A percentile compares a stretch with the other conserved stretches of the same genome.
phyloP scores from a whole-genome alignment of 2,888 invertebrate species.

The Candidula unifasciata region DNA sequence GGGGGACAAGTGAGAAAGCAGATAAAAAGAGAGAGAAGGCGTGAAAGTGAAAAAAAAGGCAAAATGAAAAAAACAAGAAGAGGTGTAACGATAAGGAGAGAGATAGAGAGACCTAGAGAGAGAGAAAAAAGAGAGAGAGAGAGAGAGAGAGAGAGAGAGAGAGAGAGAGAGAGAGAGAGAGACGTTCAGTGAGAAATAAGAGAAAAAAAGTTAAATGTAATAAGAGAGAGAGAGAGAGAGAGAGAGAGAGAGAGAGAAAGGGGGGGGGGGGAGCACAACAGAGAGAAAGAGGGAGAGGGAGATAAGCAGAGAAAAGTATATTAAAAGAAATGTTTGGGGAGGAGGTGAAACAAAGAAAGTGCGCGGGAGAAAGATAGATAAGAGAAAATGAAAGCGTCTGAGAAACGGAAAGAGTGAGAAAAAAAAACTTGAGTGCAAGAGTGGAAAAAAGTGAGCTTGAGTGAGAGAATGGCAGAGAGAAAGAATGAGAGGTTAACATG shows the following conservation, averaged over 20 bases:
- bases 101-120: background rate
- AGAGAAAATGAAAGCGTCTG: background rate
- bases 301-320: background rate
- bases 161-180: no score
- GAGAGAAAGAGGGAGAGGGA: background rate
- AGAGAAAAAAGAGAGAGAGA: no score
- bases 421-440: background rate
- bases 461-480: no score
- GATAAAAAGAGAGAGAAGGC: background rate
- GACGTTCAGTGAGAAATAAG: no score
- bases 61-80: background rate
- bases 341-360: background rate
- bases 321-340: background rate
- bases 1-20: background rate
- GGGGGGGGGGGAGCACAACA: background rate
- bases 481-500: no score
- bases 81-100: background rate
- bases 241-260: background rate
- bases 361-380: background rate
- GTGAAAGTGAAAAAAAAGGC: background rate
- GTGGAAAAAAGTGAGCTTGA: no score
- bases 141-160: no score
- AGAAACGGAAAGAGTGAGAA: background rate
- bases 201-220: no score
- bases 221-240: no score